Base-by-base conservation (phyloP, 2,888 invertebrate species). In the Hypena proboscidalis region DNA sequence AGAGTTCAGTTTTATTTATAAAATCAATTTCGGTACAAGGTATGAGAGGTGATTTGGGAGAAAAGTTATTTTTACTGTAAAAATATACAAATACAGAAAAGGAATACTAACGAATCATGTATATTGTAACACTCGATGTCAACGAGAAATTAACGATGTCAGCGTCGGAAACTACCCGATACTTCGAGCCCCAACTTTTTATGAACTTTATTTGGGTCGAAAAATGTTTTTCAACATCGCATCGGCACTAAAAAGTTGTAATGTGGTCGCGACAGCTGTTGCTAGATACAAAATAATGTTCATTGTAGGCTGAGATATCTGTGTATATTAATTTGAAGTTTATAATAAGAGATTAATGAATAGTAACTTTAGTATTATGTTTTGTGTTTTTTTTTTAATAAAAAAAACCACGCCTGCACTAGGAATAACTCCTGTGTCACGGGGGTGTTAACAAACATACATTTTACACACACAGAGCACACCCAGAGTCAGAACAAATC, bases 101-200 rank as follows among this genome's bases (percentile, higher is more conserved):
- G 22, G 22, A 29, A 57, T 34, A 14, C 23, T 37, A 40, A 40
- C 36, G 25, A 11, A 14, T 11, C 13, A 10, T 22, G 36, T 22
- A 22, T 53, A 36, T 39, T 39, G 23, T 39, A 42, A 33, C 32
- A 25, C 15, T 25, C 29, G 21, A 2, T 31, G 17, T 17, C 17
- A 5, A 17, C 17, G 17, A 17, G 5, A 17, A 17, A 4, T 17
- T 55, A 55, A 55, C 40, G 58, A 58, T 29, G 37, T 38, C 46
- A 11, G 27, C 34, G 11, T 39, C 15, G 38, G 17, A 3, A 17
- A 32, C 23, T 34, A 42, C 21, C 41, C 42, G n/a, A 35, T 32
- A 35, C 34, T 45, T 40, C 33, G 45, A 40, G 40, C 31, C 9
- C 31, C 25, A 58, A 55, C 40, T 55, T 45, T 35, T 54, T 31